phyloP scores from a whole-genome alignment of 2,888 invertebrate species.

The Tricholauxania praeusta region DNA sequence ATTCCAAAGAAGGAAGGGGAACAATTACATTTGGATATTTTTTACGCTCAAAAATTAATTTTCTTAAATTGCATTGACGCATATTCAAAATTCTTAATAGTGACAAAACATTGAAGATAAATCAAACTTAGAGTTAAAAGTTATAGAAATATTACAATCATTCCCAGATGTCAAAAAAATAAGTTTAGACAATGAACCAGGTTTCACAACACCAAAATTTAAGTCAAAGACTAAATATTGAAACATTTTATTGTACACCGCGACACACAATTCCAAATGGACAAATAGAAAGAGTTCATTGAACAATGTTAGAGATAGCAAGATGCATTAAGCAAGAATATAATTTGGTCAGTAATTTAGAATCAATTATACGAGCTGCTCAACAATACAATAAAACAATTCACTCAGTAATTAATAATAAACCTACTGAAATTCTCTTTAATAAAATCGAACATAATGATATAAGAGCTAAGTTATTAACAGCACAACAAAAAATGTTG shows the following conservation, averaged over 20 bases:
- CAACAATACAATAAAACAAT: conserved; percentile 37
- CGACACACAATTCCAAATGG: conserved; percentile 26
- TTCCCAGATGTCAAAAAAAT: conserved; percentile 22
- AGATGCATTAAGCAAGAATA: conserved; percentile 32
- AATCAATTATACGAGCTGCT: conserved; percentile 30
- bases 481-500: too few species aligned
- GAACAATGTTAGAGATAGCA: conserved; percentile 17
- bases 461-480: too few species aligned
- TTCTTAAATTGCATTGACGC: conserved; percentile 36
- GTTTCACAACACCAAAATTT: conserved; percentile 39
- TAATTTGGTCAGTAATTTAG: conserved; percentile 25
- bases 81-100: conserved; percentile 41
- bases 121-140: conserved; percentile 37
- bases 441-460: too few species aligned
- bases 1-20: conserved; percentile 43
- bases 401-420: too few species aligned
- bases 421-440: too few species aligned
- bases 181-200: conserved; percentile 28
- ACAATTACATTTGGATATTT: conserved; percentile 39
- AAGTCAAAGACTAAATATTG: conserved; percentile 38
- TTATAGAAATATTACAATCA: too few species aligned
- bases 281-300: conserved; percentile 31
- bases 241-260: conserved; percentile 31
- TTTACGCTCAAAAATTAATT: conserved; percentile 36
- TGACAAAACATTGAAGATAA: conserved; percentile 36